These are phyloP conservation scores for Burhinus bistriatus DNA, from an alignment of 2,113 vertebrate genomes.

Conservation along the genomic window DNA sequence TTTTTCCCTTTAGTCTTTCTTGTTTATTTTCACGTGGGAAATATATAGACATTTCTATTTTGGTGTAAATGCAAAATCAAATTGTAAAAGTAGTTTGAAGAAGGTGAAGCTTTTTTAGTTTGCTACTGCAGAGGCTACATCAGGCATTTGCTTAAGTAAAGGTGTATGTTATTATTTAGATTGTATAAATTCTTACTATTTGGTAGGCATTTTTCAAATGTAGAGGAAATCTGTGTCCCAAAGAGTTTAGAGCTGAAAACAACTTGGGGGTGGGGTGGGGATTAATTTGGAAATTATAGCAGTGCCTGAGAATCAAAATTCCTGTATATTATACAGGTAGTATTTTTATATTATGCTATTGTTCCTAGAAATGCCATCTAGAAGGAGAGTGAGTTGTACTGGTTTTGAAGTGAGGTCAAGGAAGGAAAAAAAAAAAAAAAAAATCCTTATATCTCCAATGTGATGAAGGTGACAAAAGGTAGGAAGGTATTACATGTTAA, in stretches of 20 bases:
- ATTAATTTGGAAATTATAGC: not conserved
- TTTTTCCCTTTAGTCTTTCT: not conserved
- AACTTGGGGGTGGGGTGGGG: not conserved
- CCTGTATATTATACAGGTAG: not conserved
- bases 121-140: not conserved
- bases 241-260: not conserved
- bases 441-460: not conserved
- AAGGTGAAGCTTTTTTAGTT: not conserved
- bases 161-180: not conserved
- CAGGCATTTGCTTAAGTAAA: not conserved
- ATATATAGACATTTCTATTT: not conserved
- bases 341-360: not conserved
- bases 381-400: not conserved
- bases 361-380: not conserved
- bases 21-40: not conserved
- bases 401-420: not conserved
- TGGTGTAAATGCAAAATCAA: not conserved
- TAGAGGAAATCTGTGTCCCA: not conserved
- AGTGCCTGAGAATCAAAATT: not conserved
- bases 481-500: not conserved
- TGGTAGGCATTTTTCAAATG: not conserved
- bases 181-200: not conserved
- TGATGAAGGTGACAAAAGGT: not conserved
- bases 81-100: not conserved
- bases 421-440: not conserved